These are phyloP conservation scores for Labrus mixtus DNA, from an alignment of 2,113 vertebrate species.

Conservation along the genomic window DNA sequence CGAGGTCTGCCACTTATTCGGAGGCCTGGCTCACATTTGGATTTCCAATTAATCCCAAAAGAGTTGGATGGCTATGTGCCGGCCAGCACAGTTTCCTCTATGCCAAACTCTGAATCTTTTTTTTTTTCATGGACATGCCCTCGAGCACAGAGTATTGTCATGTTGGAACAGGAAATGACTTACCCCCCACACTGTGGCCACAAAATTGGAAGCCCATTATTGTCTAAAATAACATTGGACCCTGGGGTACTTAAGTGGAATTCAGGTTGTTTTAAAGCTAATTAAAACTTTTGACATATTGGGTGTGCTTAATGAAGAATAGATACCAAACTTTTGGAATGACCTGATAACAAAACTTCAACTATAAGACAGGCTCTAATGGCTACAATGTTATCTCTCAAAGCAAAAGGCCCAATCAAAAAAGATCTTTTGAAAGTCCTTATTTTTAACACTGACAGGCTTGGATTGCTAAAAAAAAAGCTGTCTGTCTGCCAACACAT, in stretches of 20 bases:
- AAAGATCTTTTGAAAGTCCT: too few relatives aligned
- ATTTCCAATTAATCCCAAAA: conserved; percentile 23
- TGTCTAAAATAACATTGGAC: neutral
- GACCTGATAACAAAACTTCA: too few relatives aligned
- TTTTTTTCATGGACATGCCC: neutral
- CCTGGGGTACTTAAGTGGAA: neutral
- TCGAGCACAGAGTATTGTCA: conserved; percentile 1
- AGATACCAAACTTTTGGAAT: too few relatives aligned
- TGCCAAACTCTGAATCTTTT: neutral
- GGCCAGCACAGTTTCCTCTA: neutral
- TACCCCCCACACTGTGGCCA: neutral
- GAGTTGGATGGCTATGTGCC: neutral
- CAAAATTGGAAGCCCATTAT: neutral
- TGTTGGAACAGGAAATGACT: neutral
- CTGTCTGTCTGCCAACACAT: too few relatives aligned
- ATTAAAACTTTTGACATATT: neutral
- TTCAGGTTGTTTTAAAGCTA: neutral
- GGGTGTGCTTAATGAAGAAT: neutral
- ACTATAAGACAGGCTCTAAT: too few relatives aligned
- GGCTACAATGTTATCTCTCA: too few relatives aligned
- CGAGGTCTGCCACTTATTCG: conserved; percentile 1
- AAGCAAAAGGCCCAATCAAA: too few relatives aligned
- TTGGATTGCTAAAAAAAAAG: too few relatives aligned
- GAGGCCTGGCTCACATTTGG: conserved; percentile 3
- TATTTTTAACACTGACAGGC: too few relatives aligned